These are phyloP conservation scores for Malurus melanocephalus DNA, from an alignment of 2,113 vertebrate species.

Conservation along the genomic window DNA sequence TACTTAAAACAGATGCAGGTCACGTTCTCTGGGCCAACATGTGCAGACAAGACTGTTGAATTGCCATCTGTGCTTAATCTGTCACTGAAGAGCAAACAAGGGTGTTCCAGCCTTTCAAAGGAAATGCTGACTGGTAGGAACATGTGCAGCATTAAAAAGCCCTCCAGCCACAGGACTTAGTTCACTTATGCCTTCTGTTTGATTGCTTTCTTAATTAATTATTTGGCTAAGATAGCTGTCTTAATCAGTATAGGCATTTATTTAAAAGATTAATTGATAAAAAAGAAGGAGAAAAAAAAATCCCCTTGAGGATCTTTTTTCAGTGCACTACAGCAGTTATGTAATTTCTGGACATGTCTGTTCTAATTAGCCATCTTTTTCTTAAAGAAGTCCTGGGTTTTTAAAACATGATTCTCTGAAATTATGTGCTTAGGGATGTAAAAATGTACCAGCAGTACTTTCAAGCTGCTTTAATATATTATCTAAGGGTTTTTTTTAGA, in stretches of 20 bases:
- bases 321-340: background rate
- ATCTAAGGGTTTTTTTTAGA: background rate
- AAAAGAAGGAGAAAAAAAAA: background rate
- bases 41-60: conserved; percentile 41
- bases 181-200: conserved; percentile 13
- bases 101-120: conserved; percentile 35
- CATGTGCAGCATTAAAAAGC: background rate
- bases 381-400: background rate
- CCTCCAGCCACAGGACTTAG: background rate
- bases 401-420: background rate
- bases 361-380: background rate
- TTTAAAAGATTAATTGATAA: background rate
- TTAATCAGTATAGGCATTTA: background rate
- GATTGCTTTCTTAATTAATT: conserved; percentile 1
- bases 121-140: conserved; percentile 49
- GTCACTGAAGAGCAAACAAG: conserved; percentile 58
- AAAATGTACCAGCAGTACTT: conserved; percentile 3
- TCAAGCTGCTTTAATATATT: background rate
- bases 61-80: conserved; percentile 63
- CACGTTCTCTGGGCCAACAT: conserved; percentile 42
- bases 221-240: background rate
- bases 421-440: background rate
- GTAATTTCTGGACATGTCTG: background rate
- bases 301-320: background rate
- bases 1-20: conserved; percentile 53